These are phyloP conservation scores for Zaprionus taronus DNA, from an alignment of 1,140 invertebrate species.

Conservation along the genomic window DNA sequence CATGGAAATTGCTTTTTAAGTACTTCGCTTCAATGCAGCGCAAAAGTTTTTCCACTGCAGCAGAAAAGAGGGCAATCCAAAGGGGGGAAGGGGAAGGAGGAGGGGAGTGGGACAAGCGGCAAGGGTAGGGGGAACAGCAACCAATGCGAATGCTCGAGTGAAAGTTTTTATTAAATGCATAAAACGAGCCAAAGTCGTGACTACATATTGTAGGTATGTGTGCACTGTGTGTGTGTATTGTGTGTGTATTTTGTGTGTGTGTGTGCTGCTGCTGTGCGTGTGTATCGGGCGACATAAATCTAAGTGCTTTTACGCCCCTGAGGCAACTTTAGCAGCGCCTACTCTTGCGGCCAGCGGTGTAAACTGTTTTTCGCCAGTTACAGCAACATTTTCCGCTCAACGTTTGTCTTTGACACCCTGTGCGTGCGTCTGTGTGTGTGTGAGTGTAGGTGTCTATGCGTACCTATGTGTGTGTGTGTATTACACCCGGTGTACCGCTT, in stretches of 20 bases:
- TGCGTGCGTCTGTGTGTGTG: conserved; percentile 26
- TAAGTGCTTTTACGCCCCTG: conserved; percentile 80
- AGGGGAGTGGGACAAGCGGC: background rate
- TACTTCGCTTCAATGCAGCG: conserved; percentile 77
- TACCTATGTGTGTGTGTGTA: conserved; percentile 24
- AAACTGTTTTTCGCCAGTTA: conserved; percentile 67
- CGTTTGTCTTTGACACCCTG: background rate
- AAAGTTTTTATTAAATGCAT: conserved; percentile 82
- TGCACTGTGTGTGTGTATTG: conserved; percentile 30
- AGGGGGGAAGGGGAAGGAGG: background rate
- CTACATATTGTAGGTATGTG: conserved; percentile 47
- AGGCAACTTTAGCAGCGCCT: conserved; percentile 72
- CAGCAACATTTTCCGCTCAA: conserved; percentile 26
- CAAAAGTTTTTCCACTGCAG: conserved; percentile 71
- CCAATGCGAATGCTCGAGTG: conserved; percentile 65
- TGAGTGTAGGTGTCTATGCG: conserved; percentile 24
- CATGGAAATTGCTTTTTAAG: conserved; percentile 80
- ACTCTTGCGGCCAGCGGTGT: conserved; percentile 70
- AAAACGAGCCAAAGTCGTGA: conserved; percentile 70
- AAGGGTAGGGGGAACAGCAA: background rate
- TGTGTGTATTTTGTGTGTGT: background rate
- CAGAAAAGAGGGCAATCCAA: conserved; percentile 29
- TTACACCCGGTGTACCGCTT: conserved; percentile 46
- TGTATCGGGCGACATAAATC: conserved; percentile 71
- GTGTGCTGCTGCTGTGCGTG: conserved; percentile 16